These are phyloP conservation scores for Limosa lapponica DNA, from an alignment of 2,797 vertebrate species.

Conservation along the genomic window DNA sequence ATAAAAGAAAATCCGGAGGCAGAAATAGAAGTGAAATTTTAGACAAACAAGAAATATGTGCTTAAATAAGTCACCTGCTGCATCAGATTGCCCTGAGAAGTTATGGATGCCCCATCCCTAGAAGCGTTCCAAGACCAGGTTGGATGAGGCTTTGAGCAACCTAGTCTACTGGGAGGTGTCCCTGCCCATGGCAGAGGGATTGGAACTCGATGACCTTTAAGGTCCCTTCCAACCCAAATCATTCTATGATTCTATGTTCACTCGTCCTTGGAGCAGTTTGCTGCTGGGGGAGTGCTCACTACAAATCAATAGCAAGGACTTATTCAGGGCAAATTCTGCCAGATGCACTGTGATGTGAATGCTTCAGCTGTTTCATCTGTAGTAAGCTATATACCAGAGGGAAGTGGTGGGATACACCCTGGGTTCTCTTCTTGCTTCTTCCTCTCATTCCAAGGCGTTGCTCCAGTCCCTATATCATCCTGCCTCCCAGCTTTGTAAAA, in stretches of 20 bases:
- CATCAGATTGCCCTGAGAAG: neutral
- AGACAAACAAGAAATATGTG: neutral
- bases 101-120: neutral
- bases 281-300: neutral
- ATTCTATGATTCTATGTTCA: neutral
- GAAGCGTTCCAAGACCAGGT: neutral
- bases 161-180: too few relatives aligned
- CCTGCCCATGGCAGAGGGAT: too few relatives aligned
- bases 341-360: neutral
- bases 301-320: neutral
- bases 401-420: neutral
- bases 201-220: too few relatives aligned
- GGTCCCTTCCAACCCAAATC: too few relatives aligned
- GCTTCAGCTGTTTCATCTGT: neutral
- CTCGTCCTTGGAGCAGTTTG: neutral
- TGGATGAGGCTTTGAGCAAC: neutral
- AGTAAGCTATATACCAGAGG: neutral
- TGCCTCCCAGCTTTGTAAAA: neutral
- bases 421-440: neutral
- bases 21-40: neutral
- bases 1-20: neutral
- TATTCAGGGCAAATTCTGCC: neutral
- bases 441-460: neutral
- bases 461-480: neutral
- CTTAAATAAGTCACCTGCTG: neutral